Evolutionary conservation across 2,113 vertebrate species (phyloP).

Genomic region (Ammospiza caudacuta): DNA sequence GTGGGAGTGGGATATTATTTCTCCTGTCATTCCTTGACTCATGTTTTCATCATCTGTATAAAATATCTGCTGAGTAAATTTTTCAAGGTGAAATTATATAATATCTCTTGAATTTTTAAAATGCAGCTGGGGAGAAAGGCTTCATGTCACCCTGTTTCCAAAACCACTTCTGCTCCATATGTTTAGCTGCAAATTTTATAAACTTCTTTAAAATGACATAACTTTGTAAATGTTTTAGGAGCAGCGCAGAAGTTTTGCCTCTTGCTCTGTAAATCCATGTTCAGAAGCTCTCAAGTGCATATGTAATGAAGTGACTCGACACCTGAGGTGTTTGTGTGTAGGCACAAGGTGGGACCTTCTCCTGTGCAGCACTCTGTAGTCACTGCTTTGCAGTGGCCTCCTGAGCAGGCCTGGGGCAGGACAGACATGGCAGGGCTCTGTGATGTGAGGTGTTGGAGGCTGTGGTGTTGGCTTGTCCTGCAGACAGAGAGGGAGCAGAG

Average conservation of each 20-base stretch:
- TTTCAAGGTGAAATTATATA: slow-evolving; percentile 14
- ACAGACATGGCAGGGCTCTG: neutral
- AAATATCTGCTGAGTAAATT: slow-evolving; percentile 3
- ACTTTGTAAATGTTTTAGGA: neutral
- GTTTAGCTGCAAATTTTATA: slow-evolving; percentile 1
- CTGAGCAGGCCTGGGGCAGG: neutral
- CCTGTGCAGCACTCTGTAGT: neutral
- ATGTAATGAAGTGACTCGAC: neutral
- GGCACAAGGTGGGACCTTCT: neutral
- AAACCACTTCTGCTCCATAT: neutral
- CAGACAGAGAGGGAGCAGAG: fast-evolving
- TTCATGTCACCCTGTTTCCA: neutral
- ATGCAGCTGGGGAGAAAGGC: neutral
- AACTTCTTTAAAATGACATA: neutral
- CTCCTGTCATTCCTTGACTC: neutral
- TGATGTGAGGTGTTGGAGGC: neutral
- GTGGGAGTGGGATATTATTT: neutral
- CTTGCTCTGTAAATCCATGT: neutral
- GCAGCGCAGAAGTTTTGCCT: neutral
- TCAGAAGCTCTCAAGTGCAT: neutral
- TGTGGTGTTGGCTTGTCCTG: neutral
- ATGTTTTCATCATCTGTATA: neutral
- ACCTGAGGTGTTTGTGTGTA: neutral
- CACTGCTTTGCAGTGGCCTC: neutral
- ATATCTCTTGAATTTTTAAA: slow-evolving; percentile 20